Base-by-base conservation (phyloP, 2,113 vertebrate species). In the Urocolius indicus region DNA sequence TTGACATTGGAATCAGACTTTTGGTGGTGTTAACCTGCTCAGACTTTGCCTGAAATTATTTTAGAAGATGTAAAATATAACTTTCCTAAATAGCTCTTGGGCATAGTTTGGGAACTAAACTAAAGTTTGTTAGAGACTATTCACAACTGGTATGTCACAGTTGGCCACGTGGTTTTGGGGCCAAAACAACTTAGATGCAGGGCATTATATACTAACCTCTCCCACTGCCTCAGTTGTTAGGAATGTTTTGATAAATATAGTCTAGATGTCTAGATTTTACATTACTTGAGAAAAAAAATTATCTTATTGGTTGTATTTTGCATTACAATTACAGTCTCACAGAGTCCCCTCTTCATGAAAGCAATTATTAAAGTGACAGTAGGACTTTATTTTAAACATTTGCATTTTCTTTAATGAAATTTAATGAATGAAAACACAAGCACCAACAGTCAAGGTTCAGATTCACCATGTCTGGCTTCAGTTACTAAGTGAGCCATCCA, bases 341-440 rank as follows among this genome's bases (percentile, higher is more conserved):
- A 17, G 14, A 89, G 61, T 38, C 23, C 3, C 1, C 10, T 67
- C 45, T 67, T 58, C 43, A 13, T 71, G 32, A 55, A 81, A 95
- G 29, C 26, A 78, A 59, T 62, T 75, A 29, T 13, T 81, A 30
- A 87, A 78, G 24, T 63, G 52, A 65, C 34, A 87, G 18, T 12
- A 87, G n/a, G 36, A 83, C 21, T 84, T 85, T 59, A 54, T 69
- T 88, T 84, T 57, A 79, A 89, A 61, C 7, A 22, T 73, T 62
- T 90, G 23, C 29, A 36, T 78, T 78, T 94, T 71, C 68, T 93
- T 78, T 73, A 76, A 83, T 65, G 13, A 75, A 85, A 66, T 67
- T 68, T 55, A 89, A 73, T 90, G 54, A 90, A 90, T 73, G 21
- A 82, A 87, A 87, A 76, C 10, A 16, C 41, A 80, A 66, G 34